Evolutionary conservation across 2,797 vertebrate genomes (phyloP).

Genomic region (Antennarius maculatus): DNA sequence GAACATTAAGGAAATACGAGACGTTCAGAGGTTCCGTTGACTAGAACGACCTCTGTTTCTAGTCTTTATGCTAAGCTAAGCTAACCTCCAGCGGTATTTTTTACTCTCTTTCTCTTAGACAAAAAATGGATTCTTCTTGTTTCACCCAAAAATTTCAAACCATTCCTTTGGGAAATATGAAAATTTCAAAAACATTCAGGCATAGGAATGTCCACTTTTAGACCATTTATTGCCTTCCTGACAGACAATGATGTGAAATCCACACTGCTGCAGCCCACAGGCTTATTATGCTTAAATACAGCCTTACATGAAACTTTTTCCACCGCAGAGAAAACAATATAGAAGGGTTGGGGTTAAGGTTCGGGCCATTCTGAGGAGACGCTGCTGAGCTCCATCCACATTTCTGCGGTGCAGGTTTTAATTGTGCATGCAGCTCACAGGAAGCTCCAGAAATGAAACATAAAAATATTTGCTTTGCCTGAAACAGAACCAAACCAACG

Average conservation of each 20-base stretch:
- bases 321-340: constrained; percentile 70
- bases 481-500: constrained; percentile 58
- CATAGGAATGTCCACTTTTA: constrained; percentile 5
- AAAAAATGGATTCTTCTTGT: neutral
- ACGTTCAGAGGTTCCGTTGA: no score
- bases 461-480: constrained; percentile 62
- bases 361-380: constrained; percentile 48
- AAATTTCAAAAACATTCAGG: neutral
- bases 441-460: constrained; percentile 69
- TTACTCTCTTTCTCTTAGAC: no score
- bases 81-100: neutral
- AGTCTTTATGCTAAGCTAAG: constrained; percentile 1
- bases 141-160: neutral
- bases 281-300: constrained; percentile 50
- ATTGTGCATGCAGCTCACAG: constrained; percentile 68
- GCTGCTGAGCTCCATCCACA: constrained; percentile 56
- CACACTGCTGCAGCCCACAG: constrained; percentile 24
- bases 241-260: constrained; percentile 32
- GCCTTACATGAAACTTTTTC: constrained; percentile 28
- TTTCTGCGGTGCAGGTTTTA: constrained; percentile 61
- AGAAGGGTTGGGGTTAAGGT: constrained; percentile 37
- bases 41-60: neutral
- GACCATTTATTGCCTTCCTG: constrained; percentile 11
- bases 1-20: neutral
- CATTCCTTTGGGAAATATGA: neutral